Percentiles rank a stretch among this genome's conserved stretches.
phyloP scores from a whole-genome alignment of 23 tunicate genomes.

The Corella eumyota region DNA sequence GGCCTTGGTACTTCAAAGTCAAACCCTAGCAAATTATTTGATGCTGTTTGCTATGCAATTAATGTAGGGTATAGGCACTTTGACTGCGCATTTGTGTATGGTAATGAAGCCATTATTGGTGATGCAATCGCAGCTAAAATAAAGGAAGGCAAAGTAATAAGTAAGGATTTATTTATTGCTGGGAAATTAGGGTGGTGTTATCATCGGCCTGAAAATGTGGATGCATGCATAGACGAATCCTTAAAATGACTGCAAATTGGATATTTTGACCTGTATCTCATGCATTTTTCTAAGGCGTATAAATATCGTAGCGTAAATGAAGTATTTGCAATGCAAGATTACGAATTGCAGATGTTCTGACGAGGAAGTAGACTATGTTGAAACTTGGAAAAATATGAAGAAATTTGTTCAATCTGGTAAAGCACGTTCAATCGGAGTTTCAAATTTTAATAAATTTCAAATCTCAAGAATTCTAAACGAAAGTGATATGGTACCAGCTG shows the following conservation, averaged over 20 bases:
- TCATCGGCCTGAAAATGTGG: conserved; percentile 18
- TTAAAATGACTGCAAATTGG: neutral
- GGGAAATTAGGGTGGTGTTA: conserved; percentile 49
- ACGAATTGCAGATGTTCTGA: too few relatives aligned
- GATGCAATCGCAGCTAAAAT: conserved; percentile 46
- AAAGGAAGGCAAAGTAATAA: conserved; percentile 51
- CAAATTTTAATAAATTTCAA: conserved; percentile 17
- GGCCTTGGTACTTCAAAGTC: conserved; percentile 34
- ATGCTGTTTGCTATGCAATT: conserved; percentile 56
- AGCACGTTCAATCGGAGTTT: conserved; percentile 15
- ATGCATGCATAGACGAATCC: conserved; percentile 7
- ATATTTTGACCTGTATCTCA: conserved; percentile 37
- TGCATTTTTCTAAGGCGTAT: conserved; percentile 35
- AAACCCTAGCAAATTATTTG: conserved; percentile 8
- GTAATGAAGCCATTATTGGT: conserved; percentile 60
- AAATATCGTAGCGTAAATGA: too few relatives aligned
- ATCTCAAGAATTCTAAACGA: conserved; percentile 14
- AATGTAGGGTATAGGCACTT: conserved; percentile 61
- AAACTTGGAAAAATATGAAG: conserved; percentile 22
- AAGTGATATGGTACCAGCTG: conserved; percentile 6
- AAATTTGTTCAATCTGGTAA: conserved; percentile 7
- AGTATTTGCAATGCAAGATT: too few relatives aligned
- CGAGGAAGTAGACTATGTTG: conserved; percentile 17
- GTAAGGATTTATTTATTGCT: conserved; percentile 56
- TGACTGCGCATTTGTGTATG: conserved; percentile 70